Conservation (phyloP, 2,113 vertebrate genomes). For the Microcebus lehilahytsara region DNA sequence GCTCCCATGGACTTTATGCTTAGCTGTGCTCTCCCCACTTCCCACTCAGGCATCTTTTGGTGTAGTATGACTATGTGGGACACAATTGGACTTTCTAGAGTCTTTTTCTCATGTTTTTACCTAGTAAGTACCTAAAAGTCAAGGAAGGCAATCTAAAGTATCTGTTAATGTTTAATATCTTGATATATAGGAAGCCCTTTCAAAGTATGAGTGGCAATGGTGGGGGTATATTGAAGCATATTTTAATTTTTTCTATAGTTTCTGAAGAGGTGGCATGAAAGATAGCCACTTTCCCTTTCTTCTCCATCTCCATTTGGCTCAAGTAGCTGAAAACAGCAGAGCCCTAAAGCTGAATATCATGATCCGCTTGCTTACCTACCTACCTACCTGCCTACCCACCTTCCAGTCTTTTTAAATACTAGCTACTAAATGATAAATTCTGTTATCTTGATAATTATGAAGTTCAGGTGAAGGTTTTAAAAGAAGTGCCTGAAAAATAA, state of each 20-base stretch:
- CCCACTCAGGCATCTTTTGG: background rate
- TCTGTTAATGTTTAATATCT: background rate
- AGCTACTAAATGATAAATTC: background rate
- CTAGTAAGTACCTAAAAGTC: background rate
- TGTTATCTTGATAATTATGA: background rate
- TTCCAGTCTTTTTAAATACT: background rate
- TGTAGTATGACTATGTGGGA: background rate
- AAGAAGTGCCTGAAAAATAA: constrained; percentile 17
- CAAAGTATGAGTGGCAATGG: background rate
- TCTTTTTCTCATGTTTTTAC: background rate
- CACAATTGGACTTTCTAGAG: background rate
- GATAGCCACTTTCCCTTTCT: background rate
- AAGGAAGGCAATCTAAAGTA: background rate
- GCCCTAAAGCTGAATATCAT: background rate
- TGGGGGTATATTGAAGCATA: background rate
- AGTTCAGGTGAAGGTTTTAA: background rate
- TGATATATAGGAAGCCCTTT: background rate
- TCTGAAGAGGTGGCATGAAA: background rate
- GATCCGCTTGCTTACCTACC: background rate
- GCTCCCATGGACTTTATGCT: background rate
- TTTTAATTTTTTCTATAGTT: background rate
- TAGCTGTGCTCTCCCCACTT: rapidly evolving
- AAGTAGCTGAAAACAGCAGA: background rate
- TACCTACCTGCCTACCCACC: background rate
- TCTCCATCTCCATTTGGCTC: background rate